Base-by-base conservation (phyloP, 2,888 invertebrate species). In the Oconnorella tubifera region DNA sequence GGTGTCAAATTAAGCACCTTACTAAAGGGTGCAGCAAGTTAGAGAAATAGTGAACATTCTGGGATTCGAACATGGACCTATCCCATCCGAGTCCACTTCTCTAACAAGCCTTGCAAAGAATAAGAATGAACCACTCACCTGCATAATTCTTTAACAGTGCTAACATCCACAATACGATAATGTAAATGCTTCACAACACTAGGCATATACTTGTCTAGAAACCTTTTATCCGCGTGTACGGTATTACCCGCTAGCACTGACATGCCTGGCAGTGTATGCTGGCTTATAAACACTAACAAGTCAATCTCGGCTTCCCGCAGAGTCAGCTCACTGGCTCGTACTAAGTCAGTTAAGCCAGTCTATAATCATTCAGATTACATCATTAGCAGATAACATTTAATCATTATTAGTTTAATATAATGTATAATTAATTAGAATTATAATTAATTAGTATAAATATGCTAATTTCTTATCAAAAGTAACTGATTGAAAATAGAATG, bases 151-250 rank as follows among this genome's bases (percentile, higher is more conserved):
- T 95, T 96, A 25, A 98, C 83, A 0, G 91, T 87, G 40, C 91
- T 91, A 1, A 96, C 94, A 84, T 98, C 98, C 69, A 99, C 88
- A 55, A 92, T 89, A 74, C 97, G 87, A 81, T 97, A 95, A 79
- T 97, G 94, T 70, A 97, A 83, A 79, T 92, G 90, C 0, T 86
- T 78, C 76, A 89, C 80, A 3, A 97, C 82, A 53, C 73, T 84
- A 0, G 93, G 94, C 91, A 96, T 92, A 77, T 89, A 88, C 82
- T 90, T 89, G 14, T 81, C 77, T 29, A 98, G 77, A 82, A 97
- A 98, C 60, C 89, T 72, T 69, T 90, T 85, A 80, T 98, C 97
- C 86, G 89, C 88, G 74, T 91, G 90, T 6, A 96, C 86, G 61
- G 90, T 88, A 83, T 92, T 97, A 0, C 97, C 97, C 10, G 89